phyloP scores from a whole-genome alignment of 2,888 invertebrate species.

The Acanthosoma haemorrhoidale region DNA sequence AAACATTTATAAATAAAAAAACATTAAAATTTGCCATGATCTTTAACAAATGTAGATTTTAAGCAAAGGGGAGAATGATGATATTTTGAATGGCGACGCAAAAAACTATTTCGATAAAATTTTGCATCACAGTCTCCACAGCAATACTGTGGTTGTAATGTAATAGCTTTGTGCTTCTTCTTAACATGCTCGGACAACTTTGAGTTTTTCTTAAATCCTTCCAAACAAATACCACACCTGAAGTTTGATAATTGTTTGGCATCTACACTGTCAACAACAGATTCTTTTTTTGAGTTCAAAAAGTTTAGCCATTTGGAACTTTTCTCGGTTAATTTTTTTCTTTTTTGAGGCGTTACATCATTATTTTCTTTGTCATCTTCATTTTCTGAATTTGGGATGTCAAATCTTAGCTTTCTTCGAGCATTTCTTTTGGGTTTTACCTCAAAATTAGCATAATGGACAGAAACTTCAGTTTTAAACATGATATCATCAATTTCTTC shows the following conservation, averaged over 20 bases:
- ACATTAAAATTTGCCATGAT: slow-evolving; percentile 16
- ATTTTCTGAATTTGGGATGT: slow-evolving; percentile 36
- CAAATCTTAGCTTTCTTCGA: slow-evolving; percentile 39
- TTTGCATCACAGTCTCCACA: slow-evolving; percentile 44
- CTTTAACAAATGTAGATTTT: slow-evolving; percentile 32
- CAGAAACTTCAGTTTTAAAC: slow-evolving; percentile 17
- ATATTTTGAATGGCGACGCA: slow-evolving; percentile 42
- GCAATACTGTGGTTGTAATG: slow-evolving; percentile 42
- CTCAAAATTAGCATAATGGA: slow-evolving; percentile 23
- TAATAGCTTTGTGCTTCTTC: slow-evolving; percentile 40
- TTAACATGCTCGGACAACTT: slow-evolving; percentile 41
- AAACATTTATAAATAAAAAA: not conserved
- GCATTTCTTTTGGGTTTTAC: slow-evolving; percentile 21
- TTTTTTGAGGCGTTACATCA: not conserved
- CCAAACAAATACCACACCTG: slow-evolving; percentile 42
- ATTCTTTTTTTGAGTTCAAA: slow-evolving; percentile 11
- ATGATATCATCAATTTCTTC: slow-evolving; percentile 20
- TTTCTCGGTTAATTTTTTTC: not conserved
- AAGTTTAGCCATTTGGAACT: slow-evolving; percentile 9
- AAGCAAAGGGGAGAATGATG: slow-evolving; percentile 41
- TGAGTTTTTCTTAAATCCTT: slow-evolving; percentile 41
- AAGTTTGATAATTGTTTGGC: slow-evolving; percentile 34
- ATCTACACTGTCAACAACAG: not conserved
- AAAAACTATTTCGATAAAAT: slow-evolving; percentile 44
- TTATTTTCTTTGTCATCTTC: slow-evolving; percentile 10